Evolutionary conservation across 2,888 invertebrate genomes (phyloP).

Genomic region (Dolichomitus sp.): DNA sequence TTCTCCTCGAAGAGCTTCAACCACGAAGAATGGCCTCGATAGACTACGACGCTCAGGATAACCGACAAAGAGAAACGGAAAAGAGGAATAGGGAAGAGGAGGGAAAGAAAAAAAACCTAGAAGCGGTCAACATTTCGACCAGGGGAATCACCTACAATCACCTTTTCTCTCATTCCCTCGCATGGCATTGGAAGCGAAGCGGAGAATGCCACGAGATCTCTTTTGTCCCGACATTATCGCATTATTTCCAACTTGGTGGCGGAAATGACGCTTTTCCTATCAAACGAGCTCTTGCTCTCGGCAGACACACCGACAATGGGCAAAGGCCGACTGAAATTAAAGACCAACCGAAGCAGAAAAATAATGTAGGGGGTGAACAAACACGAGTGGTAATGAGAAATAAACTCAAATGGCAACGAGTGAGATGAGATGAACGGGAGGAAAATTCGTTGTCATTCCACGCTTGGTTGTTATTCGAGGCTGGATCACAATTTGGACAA

Average conservation of each 20-base stretch:
- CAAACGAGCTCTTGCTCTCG: constrained; percentile 1
- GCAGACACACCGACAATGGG: constrained; percentile 5
- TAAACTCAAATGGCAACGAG: neutral
- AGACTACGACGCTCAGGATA: neutral
- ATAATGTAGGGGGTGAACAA: neutral
- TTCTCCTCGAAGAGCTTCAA: neutral
- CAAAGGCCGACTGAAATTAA: constrained; percentile 8
- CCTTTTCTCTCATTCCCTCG: neutral
- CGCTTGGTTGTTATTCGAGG: neutral
- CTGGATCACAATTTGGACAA: neutral
- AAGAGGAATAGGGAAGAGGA: neutral
- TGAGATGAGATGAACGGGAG: neutral
- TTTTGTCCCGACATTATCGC: constrained; percentile 54
- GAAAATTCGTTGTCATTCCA: neutral
- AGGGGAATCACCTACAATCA: constrained; percentile 5
- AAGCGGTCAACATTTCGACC: constrained; percentile 14
- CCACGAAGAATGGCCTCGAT: constrained; percentile 9
- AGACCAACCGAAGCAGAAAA: neutral
- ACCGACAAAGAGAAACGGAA: neutral
- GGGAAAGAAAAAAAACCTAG: neutral
- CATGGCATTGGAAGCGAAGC: neutral
- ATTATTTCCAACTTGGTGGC: constrained; percentile 46
- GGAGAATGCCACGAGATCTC: constrained; percentile 19
- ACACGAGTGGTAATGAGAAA: neutral
- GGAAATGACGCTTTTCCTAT: constrained; percentile 61